These are phyloP conservation scores for Thereva unica DNA, from an alignment of 2,888 invertebrate genomes.

Conservation along the genomic window DNA sequence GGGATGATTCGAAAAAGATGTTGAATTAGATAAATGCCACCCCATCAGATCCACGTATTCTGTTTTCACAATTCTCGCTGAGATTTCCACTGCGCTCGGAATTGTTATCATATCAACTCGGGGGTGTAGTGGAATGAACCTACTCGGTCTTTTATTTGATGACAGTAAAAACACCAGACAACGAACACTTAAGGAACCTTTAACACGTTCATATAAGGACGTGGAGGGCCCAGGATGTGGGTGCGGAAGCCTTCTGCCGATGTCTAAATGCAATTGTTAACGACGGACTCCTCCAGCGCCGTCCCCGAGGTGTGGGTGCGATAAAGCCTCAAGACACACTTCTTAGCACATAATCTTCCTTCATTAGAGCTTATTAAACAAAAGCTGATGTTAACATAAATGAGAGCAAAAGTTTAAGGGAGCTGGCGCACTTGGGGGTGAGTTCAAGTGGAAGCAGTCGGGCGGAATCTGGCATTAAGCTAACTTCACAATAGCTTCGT, in stretches of 20 bases:
- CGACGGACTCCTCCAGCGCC: neutral
- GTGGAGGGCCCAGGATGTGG: neutral
- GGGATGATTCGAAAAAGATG: neutral
- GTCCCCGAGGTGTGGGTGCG: constrained; percentile 14
- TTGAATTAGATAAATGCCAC: constrained; percentile 16
- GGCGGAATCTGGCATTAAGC: too few relatives aligned
- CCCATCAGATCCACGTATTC: constrained; percentile 26
- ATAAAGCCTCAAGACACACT: constrained; percentile 34
- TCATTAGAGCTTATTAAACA: constrained; percentile 42
- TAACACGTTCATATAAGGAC: constrained; percentile 3
- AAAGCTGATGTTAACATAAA: constrained; percentile 39
- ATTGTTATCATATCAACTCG: constrained; percentile 28
- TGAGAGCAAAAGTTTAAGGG: constrained; percentile 23
- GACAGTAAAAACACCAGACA: constrained; percentile 22
- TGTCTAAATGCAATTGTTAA: constrained; percentile 31
- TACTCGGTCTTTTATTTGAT: constrained; percentile 22
- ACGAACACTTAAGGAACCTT: constrained; percentile 19
- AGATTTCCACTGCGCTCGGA: constrained; percentile 4
- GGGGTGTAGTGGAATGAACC: constrained; percentile 21
- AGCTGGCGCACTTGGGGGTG: too few relatives aligned
- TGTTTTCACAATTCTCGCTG: constrained; percentile 2
- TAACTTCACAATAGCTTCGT: too few relatives aligned
- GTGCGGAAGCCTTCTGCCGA: neutral
- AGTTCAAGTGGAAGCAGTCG: too few relatives aligned
- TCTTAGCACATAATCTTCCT: constrained; percentile 42